A percentile compares a stretch with the other conserved stretches of the same genome.
Evolutionary conservation across 1,140 invertebrate species (phyloP).

Genomic region (Drosophila tropicalis): DNA sequence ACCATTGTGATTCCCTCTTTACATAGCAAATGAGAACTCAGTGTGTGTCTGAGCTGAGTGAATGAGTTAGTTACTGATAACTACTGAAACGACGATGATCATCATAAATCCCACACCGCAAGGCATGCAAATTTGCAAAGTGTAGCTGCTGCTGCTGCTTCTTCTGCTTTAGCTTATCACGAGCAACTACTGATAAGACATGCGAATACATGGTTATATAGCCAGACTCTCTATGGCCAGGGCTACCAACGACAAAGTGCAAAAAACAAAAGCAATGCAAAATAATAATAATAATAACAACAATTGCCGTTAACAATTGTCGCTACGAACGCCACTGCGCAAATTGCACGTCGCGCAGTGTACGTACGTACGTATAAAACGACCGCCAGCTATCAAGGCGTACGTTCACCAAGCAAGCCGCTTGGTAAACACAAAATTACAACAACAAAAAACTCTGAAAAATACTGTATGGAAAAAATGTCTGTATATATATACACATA

Average conservation of each 20-base stretch:
- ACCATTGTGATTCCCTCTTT: conserved; percentile 27
- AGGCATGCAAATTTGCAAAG: conserved; percentile 1
- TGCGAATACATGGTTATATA: conserved; percentile 17
- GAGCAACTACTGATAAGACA: conserved; percentile 63
- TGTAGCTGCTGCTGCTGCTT: conserved; percentile 9
- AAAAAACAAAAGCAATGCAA: conserved; percentile 18
- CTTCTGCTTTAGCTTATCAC: conserved; percentile 51
- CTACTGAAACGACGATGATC: background rate
- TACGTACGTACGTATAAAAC: conserved; percentile 45
- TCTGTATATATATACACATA: conserved; percentile 16
- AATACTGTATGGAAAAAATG: conserved; percentile 46
- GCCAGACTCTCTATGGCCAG: conserved; percentile 39
- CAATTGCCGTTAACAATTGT: conserved; percentile 77
- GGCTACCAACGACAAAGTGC: conserved; percentile 33
- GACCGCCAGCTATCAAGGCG: conserved; percentile 48
- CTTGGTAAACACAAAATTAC: conserved; percentile 63
- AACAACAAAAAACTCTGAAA: conserved; percentile 38
- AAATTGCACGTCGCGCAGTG: conserved; percentile 76
- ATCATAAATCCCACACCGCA: conserved; percentile 2
- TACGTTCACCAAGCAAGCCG: conserved; percentile 51
- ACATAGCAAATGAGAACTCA: conserved; percentile 20
- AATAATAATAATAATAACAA: conserved; percentile 34
- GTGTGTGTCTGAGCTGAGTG: conserved; percentile 21
- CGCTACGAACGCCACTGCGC: conserved; percentile 68
- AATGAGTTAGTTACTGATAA: background rate